These are phyloP conservation scores for Gouania willdenowi DNA, from an alignment of 2,797 vertebrate genomes.

Conservation along the genomic window DNA sequence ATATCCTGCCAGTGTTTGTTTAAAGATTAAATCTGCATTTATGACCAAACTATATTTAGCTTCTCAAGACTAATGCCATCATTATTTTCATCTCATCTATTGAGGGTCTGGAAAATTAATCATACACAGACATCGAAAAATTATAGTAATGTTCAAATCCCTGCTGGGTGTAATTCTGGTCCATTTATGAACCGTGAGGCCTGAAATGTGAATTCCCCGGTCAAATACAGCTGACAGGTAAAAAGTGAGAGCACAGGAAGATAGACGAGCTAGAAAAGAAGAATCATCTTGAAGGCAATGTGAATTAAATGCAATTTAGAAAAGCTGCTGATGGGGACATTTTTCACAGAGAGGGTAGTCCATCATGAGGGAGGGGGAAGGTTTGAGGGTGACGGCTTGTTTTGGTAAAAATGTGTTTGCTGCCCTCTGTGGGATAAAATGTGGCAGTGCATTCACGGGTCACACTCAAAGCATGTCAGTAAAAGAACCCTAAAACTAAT, in stretches of 20 bases:
- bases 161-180: conserved; percentile 15
- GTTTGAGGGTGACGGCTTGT: conserved; percentile 39
- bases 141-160: too few relatives aligned
- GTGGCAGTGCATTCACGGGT: conserved; percentile 27
- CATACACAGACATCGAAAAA: conserved; percentile 18
- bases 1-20: conserved; percentile 1
- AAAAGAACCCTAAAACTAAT: not conserved
- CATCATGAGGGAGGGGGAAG: conserved; percentile 54
- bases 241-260: conserved; percentile 45
- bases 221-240: conserved; percentile 52
- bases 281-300: conserved; percentile 57
- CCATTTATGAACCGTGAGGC: conserved; percentile 13
- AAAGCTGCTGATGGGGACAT: conserved; percentile 64
- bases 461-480: not conserved
- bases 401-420: conserved; percentile 18
- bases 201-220: conserved; percentile 36
- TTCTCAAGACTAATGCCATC: not conserved
- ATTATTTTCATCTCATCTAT: conserved; percentile 6
- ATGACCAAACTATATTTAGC: not conserved
- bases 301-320: conserved; percentile 74
- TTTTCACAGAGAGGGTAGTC: conserved; percentile 57
- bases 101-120: conserved; percentile 21
- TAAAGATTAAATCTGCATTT: conserved; percentile 5
- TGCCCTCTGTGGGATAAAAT: conserved; percentile 59
- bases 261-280: conserved; percentile 62